Conservation (phyloP, 2,797 vertebrate genomes). For the Coluber constrictor region DNA sequence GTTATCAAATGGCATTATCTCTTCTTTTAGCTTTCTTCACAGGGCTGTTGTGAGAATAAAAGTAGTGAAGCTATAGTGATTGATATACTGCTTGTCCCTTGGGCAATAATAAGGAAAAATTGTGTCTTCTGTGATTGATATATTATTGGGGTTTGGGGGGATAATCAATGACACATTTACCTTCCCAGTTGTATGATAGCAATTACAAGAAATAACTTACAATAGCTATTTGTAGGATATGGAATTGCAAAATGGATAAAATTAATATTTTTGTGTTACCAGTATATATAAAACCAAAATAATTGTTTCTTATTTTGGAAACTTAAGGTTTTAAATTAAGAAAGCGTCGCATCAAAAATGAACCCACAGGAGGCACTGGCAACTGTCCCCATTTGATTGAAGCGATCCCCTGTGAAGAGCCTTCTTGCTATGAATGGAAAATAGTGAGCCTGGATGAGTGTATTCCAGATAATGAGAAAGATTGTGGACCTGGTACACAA, state of each 20-base stretch:
- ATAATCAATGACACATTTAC: background rate
- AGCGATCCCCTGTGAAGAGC: slow-evolving; percentile 92
- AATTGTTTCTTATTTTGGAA: background rate
- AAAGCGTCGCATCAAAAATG: slow-evolving; percentile 80
- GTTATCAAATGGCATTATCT: background rate
- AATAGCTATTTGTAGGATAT: background rate
- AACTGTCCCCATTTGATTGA: slow-evolving; percentile 93
- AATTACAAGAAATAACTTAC: background rate
- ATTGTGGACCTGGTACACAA: slow-evolving; percentile 85
- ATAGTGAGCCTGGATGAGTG: slow-evolving; percentile 80
- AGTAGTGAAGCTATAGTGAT: background rate
- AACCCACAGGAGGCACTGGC: slow-evolving; percentile 82
- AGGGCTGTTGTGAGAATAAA: background rate
- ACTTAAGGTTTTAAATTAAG: slow-evolving; percentile 89
- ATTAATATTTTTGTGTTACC: background rate
- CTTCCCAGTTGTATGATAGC: background rate
- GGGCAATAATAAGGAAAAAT: background rate
- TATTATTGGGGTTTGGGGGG: background rate
- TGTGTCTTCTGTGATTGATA: background rate
- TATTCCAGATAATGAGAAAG: slow-evolving; percentile 77
- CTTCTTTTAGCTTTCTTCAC: background rate
- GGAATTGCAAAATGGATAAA: background rate
- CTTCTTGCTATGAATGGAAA: slow-evolving; percentile 87
- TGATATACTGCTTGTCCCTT: background rate
- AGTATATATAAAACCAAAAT: background rate